phyloP scores from a whole-genome alignment of 2,113 vertebrate species.

The Ellobius talpinus region DNA sequence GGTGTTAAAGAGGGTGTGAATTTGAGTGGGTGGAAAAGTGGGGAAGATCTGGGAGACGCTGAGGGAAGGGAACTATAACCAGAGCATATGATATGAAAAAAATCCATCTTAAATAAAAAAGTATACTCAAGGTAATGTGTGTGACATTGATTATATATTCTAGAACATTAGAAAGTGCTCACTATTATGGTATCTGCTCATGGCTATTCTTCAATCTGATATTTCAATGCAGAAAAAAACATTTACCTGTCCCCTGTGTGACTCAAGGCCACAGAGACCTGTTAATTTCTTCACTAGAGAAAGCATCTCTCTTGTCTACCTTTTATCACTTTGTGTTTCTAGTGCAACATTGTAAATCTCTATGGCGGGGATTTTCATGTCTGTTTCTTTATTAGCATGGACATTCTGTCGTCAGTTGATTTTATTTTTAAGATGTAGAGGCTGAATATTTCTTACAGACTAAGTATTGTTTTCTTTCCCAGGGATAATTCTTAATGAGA shows the following conservation, averaged over 20 bases:
- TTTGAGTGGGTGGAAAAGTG: background rate
- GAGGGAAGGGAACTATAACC: background rate
- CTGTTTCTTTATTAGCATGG: slow-evolving; percentile 36
- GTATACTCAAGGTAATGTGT: background rate
- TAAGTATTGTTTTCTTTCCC: background rate
- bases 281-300: background rate
- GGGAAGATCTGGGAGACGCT: background rate
- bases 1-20: background rate
- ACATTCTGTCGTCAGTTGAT: background rate
- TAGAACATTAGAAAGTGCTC: background rate
- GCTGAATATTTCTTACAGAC: background rate
- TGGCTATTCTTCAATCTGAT: background rate
- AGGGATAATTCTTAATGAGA: slow-evolving; percentile 20
- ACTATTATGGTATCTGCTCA: background rate
- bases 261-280: background rate
- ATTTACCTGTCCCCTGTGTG: background rate
- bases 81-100: background rate
- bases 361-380: background rate
- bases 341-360: background rate
- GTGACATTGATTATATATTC: background rate
- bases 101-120: background rate
- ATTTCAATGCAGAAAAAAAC: background rate
- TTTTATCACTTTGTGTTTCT: slow-evolving; percentile 20
- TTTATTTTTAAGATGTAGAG: slow-evolving; percentile 1
- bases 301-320: background rate